Conservation (phyloP, 2,113 vertebrate species). For the Mormyrus iriodes region DNA sequence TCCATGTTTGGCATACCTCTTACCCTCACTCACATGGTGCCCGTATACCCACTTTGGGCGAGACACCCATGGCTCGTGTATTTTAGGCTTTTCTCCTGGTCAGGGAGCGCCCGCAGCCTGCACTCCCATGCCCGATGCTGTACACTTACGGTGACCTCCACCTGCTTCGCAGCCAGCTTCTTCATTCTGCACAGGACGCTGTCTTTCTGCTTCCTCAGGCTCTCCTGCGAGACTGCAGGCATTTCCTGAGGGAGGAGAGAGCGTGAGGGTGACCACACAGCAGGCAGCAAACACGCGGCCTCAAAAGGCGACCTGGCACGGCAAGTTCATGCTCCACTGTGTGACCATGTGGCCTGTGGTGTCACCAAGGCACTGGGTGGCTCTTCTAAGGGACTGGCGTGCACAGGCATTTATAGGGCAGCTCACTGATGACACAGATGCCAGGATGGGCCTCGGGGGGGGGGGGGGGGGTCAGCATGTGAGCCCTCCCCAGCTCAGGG, state of each 20-base stretch:
- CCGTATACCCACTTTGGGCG: background rate
- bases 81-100: background rate
- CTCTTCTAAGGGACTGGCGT: background rate
- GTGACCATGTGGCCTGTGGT: background rate
- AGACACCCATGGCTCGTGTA: background rate
- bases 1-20: background rate
- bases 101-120: too few species aligned
- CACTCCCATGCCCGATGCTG: background rate
- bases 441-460: background rate
- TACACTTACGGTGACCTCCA: conserved; percentile 56
- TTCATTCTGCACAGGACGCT: conserved; percentile 56
- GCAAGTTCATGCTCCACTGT: conserved; percentile 32
- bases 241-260: conserved; percentile 43
- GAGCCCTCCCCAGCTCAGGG: background rate
- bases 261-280: background rate
- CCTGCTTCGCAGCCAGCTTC: conserved; percentile 57
- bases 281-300: background rate
- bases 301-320: conserved; percentile 33
- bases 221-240: conserved; percentile 47
- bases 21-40: background rate
- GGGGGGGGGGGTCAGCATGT: background rate
- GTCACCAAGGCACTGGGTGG: background rate
- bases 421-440: background rate
- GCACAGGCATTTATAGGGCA: background rate
- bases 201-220: conserved; percentile 54